Conservation (phyloP, 2,888 invertebrate genomes). For the Melinopterus prodromus region DNA sequence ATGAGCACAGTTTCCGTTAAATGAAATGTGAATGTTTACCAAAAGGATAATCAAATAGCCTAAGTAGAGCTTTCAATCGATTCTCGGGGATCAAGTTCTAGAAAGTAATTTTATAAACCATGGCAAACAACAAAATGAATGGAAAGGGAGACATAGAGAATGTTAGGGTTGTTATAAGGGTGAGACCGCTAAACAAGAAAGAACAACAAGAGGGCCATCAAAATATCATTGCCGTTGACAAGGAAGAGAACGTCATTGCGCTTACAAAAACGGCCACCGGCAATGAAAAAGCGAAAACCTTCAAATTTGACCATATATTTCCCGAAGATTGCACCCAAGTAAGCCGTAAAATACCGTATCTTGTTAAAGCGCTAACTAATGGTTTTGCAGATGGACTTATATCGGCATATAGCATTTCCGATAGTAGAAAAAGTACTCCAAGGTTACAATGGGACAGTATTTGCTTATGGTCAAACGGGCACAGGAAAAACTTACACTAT, state of each 20-base stretch:
- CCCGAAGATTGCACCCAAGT: slow-evolving; percentile 77
- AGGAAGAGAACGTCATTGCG: slow-evolving; percentile 78
- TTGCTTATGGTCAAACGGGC: slow-evolving; percentile 92
- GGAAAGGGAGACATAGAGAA: slow-evolving; percentile 70
- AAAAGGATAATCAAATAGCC: too few species aligned
- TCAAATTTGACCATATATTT: slow-evolving; percentile 96
- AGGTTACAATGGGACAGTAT: slow-evolving; percentile 95
- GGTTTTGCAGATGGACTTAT: slow-evolving; percentile 80
- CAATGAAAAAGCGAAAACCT: slow-evolving; percentile 82
- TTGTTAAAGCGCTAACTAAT: slow-evolving; percentile 44
- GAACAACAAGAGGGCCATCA: slow-evolving; percentile 78
- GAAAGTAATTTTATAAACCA: slow-evolving; percentile 17
- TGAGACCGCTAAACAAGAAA: slow-evolving; percentile 89
- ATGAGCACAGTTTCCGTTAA: too few species aligned
- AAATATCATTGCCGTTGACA: slow-evolving; percentile 80
- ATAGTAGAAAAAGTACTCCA: slow-evolving; percentile 96
- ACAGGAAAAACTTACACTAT: slow-evolving; percentile 99
- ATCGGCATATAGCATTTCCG: slow-evolving; percentile 94
- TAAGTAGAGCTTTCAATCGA: too few species aligned
- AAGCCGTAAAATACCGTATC: slow-evolving; percentile 64
- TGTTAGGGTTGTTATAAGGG: slow-evolving; percentile 94
- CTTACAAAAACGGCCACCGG: slow-evolving; percentile 78
- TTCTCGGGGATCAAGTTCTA: neutral
- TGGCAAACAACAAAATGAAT: slow-evolving; percentile 41
- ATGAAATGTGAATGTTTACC: too few species aligned